Conservation (phyloP, 64 coral and sea anemone genomes). For the Pocillopora verrucosa region DNA sequence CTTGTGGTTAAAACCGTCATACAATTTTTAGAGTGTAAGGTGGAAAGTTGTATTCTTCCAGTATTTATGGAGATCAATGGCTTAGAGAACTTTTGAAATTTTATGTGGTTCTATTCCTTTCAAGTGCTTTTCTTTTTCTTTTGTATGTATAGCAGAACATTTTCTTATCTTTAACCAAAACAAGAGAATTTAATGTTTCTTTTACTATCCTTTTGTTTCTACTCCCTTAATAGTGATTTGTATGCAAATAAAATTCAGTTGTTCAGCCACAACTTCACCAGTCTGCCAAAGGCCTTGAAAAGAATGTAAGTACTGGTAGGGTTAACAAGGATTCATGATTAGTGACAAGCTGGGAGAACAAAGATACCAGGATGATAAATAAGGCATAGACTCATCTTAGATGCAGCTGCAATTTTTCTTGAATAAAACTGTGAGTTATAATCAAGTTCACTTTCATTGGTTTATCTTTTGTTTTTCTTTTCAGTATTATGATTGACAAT, state of each 20-base stretch:
- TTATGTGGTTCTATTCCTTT: not conserved
- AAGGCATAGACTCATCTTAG: not conserved
- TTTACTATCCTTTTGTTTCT: not conserved
- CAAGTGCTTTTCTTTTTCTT: not conserved
- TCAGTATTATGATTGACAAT: slow-evolving; percentile 56
- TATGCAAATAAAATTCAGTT: slow-evolving; percentile 79
- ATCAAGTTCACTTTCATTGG: no score
- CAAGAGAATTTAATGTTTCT: no score
- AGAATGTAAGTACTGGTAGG: slow-evolving; percentile 61
- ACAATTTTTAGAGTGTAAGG: no score
- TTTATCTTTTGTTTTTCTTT: not conserved
- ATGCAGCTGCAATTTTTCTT: not conserved
- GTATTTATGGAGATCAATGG: no score
- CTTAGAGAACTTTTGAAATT: not conserved
- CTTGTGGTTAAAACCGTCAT: no score
- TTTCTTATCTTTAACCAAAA: no score
- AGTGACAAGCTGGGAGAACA: no score
- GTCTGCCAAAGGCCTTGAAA: slow-evolving; percentile 60
- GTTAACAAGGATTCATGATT: no score
- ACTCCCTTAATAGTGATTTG: slow-evolving; percentile 48
- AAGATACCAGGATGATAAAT: no score
- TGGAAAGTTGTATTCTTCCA: no score
- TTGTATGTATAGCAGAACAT: not conserved
- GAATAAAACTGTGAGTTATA: not conserved
- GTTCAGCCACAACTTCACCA: slow-evolving; percentile 70